Percentiles rank a stretch among this genome's conserved stretches.
phyloP scores from a whole-genome alignment of 2,113 vertebrate genomes.

The Paracanthobrama guichenoti region DNA sequence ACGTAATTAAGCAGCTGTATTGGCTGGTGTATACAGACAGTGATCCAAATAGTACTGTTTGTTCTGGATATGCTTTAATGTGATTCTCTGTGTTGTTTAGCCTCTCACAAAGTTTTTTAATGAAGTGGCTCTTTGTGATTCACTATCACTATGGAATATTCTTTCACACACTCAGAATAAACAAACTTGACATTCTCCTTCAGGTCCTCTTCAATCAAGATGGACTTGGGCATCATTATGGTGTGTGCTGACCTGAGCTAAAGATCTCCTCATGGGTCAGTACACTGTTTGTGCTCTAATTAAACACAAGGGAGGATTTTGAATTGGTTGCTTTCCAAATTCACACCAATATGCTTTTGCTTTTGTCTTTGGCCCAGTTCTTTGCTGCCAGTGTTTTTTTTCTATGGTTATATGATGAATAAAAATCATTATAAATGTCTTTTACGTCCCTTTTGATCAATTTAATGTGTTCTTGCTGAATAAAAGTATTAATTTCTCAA shows the following conservation, averaged over 20 bases:
- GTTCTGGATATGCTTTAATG: conserved; percentile 33
- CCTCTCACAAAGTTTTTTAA: conserved; percentile 29
- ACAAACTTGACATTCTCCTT: conserved; percentile 45
- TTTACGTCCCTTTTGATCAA: too few relatives aligned
- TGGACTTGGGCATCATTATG: conserved; percentile 40
- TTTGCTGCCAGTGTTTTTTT: background rate
- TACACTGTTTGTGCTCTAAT: conserved; percentile 30
- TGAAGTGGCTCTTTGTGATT: conserved; percentile 26
- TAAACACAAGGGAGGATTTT: conserved; percentile 31
- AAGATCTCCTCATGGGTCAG: conserved; percentile 35
- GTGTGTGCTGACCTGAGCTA: conserved; percentile 24
- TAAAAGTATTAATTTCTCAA: too few relatives aligned
- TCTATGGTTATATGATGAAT: too few relatives aligned
- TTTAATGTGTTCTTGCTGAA: too few relatives aligned
- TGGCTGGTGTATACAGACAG: conserved; percentile 57
- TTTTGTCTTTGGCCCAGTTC: background rate
- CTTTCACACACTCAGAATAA: conserved; percentile 7
- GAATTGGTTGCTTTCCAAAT: background rate
- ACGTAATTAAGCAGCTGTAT: conserved; percentile 63
- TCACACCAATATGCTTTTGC: conserved; percentile 5
- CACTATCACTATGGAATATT: conserved; percentile 1
- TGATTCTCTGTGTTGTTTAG: conserved; percentile 23
- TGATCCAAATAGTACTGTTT: conserved; percentile 9
- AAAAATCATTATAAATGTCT: too few relatives aligned
- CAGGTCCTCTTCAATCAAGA: conserved; percentile 21